A percentile compares a stretch with the other conserved stretches of the same genome.
phyloP scores from a whole-genome alignment of 2,888 invertebrate genomes.

The Anoncus sp. region DNA sequence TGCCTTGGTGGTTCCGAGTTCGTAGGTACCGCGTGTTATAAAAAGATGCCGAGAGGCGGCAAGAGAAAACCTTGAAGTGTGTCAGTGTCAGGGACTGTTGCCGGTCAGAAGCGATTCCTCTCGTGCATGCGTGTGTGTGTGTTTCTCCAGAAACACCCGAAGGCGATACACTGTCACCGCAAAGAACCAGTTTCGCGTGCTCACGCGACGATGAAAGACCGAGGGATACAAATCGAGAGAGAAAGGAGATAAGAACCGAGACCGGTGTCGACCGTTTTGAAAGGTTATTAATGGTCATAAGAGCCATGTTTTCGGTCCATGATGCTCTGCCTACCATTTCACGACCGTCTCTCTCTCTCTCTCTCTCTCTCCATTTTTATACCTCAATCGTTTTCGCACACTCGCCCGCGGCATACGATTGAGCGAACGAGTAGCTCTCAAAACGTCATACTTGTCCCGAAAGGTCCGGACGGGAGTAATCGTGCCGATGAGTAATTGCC shows the following conservation, averaged over 20 bases:
- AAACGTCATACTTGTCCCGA: constrained; percentile 33
- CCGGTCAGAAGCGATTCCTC: constrained; percentile 62
- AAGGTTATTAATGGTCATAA: constrained; percentile 74
- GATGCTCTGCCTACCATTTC: constrained; percentile 2
- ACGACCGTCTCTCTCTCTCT: background rate
- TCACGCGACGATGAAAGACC: constrained; percentile 22
- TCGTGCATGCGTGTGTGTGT: constrained; percentile 1
- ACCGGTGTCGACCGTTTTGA: constrained; percentile 68
- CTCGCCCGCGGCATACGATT: constrained; percentile 6
- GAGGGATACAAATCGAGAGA: background rate
- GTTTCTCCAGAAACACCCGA: constrained; percentile 52
- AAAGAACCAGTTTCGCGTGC: constrained; percentile 51
- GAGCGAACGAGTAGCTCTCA: constrained; percentile 18
- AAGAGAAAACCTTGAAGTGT: constrained; percentile 77
- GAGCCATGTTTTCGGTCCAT: constrained; percentile 52
- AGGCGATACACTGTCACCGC: constrained; percentile 49
- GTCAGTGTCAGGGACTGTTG: constrained; percentile 79
- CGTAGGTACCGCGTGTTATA: constrained; percentile 24
- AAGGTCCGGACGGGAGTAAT: background rate
- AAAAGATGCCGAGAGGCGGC: constrained; percentile 53
- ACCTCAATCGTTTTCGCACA: constrained; percentile 1
- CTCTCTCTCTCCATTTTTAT: background rate
- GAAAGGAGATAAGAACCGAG: background rate
- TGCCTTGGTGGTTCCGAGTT: constrained; percentile 18
- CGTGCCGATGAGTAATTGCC: background rate